These are phyloP conservation scores for Drosophila fulvimacula DNA, from an alignment of 2,888 invertebrate species.

Conservation along the genomic window DNA sequence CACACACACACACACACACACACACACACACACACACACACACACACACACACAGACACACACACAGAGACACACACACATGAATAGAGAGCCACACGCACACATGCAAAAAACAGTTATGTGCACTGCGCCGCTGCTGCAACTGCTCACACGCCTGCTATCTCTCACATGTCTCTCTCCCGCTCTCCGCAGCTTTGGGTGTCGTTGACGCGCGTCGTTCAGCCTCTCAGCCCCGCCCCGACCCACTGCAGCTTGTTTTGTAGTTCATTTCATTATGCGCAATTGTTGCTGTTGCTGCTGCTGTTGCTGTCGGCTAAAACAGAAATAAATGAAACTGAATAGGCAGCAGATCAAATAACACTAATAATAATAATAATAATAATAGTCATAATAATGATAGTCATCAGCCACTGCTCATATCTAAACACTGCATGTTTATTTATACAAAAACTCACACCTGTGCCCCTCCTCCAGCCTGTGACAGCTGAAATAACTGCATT, in stretches of 20 bases:
- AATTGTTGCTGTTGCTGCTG: conserved; percentile 19
- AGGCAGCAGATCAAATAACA: background rate
- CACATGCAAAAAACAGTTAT: conserved; percentile 37
- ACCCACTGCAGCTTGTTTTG: conserved; percentile 9
- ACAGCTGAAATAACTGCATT: conserved; percentile 4
- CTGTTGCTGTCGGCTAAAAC: conserved; percentile 14
- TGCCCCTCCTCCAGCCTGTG: background rate
- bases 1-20: too few relatives aligned
- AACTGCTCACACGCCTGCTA: conserved; percentile 5
- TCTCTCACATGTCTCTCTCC: background rate
- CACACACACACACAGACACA: too few relatives aligned
- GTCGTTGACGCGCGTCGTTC: conserved; percentile 53
- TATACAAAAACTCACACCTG: background rate
- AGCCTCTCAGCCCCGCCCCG: conserved; percentile 18
- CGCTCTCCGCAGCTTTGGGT: conserved; percentile 26
- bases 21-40: too few relatives aligned
- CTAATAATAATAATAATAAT: background rate
- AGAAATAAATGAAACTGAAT: background rate
- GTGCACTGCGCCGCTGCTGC: conserved; percentile 22
- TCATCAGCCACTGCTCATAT: background rate
- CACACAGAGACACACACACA: too few relatives aligned
- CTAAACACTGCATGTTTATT: background rate
- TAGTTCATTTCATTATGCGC: conserved; percentile 33
- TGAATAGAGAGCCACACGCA: background rate
- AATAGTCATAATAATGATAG: background rate